Conservation (phyloP, 2,797 vertebrate species). For the Cynodonichthys magdalenae region DNA sequence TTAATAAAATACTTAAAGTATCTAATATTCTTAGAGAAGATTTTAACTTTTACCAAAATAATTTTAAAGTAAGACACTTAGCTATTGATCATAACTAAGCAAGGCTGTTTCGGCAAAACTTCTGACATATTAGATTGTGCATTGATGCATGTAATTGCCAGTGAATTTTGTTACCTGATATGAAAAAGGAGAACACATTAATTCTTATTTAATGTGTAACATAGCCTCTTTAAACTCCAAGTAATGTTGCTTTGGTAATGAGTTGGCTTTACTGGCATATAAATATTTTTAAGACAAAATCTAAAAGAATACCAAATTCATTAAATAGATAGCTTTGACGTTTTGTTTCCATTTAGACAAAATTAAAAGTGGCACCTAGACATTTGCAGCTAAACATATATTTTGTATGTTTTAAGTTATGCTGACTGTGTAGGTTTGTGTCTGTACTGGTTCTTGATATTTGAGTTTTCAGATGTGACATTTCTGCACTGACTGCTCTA, state of each 20-base stretch:
- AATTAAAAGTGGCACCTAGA: background rate
- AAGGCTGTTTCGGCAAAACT: background rate
- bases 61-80: too few species aligned
- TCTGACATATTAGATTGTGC: slow-evolving; percentile 8
- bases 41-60: too few species aligned
- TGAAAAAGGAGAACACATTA: background rate
- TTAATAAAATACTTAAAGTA: too few species aligned
- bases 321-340: background rate
- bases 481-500: slow-evolving; percentile 42
- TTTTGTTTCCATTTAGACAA: background rate
- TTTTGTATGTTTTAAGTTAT: slow-evolving; percentile 19
- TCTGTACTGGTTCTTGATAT: slow-evolving; percentile 38
- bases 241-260: background rate
- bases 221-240: background rate
- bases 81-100: background rate
- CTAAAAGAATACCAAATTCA: background rate
- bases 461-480: slow-evolving; percentile 63
- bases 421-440: slow-evolving; percentile 12
- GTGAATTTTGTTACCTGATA: background rate
- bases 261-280: background rate
- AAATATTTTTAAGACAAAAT: background rate
- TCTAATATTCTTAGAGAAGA: too few species aligned
- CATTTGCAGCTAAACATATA: slow-evolving; percentile 6
- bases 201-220: background rate
- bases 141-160: slow-evolving; percentile 3